Conservation (phyloP, 2,888 invertebrate species). For the Globia sparganii region DNA sequence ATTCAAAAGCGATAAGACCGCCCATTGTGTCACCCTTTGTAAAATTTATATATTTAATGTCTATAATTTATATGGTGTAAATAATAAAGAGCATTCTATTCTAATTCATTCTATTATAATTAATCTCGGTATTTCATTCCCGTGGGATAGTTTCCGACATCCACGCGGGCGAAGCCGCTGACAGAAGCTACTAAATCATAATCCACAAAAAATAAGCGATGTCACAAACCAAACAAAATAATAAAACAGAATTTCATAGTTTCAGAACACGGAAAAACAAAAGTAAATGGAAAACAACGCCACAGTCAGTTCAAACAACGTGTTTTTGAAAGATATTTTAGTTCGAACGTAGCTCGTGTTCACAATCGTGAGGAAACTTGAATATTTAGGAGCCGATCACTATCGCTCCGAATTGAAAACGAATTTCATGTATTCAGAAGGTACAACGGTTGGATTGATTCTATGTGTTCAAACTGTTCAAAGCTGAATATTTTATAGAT, state of each 20-base stretch:
- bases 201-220: background rate
- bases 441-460: slow-evolving; percentile 40
- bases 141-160: background rate
- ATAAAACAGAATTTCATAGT: background rate
- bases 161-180: background rate
- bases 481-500: slow-evolving; percentile 34
- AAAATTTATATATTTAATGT: no score
- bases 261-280: slow-evolving; percentile 23
- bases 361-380: slow-evolving; percentile 46
- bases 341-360: slow-evolving; percentile 23
- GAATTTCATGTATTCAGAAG: slow-evolving; percentile 43
- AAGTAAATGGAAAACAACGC: slow-evolving; percentile 22
- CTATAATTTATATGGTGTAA: no score
- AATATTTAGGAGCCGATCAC: slow-evolving; percentile 49
- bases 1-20: no score
- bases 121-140: background rate
- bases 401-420: slow-evolving; percentile 28
- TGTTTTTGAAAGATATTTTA: slow-evolving; percentile 40
- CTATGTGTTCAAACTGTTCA: slow-evolving; percentile 23
- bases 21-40: no score
- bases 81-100: no score
- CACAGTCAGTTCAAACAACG: slow-evolving; percentile 9
- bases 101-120: no score
- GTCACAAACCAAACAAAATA: background rate
- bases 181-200: background rate